Evolutionary conservation across 2,888 invertebrate genomes (phyloP), one percentile per base, ranked within the genome.

Genomic region (Deilephila elpenor): DNA sequence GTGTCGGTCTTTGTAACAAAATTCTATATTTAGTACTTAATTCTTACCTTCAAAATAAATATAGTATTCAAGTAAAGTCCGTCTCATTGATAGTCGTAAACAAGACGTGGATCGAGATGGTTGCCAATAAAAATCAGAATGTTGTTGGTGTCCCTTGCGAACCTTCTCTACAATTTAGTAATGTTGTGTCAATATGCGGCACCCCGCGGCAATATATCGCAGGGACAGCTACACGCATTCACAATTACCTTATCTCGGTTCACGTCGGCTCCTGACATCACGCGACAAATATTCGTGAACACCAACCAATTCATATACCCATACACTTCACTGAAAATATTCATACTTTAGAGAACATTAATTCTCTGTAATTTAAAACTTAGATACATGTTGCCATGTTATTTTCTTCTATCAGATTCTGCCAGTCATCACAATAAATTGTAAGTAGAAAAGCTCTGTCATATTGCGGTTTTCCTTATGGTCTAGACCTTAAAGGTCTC

Each of bases 221-320:
- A 78, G 84, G 81, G 91, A 92, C 93, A 92, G 92, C 84, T 88
- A 93, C 93, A 92, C 83, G 92, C 86, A 92, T 93, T 92, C 80
- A 92, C 93, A 93, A 93, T 93, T 93, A 93, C 89, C 89, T 92
- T 93, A 93, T 93, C 93, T 89, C 85, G 78, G 82, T 79, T 81
- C 83, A 82, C 80, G 83, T 81, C 80, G 85, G 84, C 90, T 90
- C 84, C 91, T 93, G 91, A 91, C 92, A 91, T 92, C 92, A 91
- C 83, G 81, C 87, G 85, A 91, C 92, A 90, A 91, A 89, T 89
- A 91, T 93, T 90, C 84, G 85, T 90, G 89, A 90, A 88, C 87
- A 37, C 56, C 34, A 59, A 67, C 53, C 37, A 73, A 51, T 20
- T 44, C 44, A 53, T 53, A 67, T 44, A 37, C 44, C n/a, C 64